A percentile compares a stretch with the other conserved stretches of the same genome.
Conservation (phyloP, 2,888 invertebrate genomes). For the Phasia obesa region DNA sequence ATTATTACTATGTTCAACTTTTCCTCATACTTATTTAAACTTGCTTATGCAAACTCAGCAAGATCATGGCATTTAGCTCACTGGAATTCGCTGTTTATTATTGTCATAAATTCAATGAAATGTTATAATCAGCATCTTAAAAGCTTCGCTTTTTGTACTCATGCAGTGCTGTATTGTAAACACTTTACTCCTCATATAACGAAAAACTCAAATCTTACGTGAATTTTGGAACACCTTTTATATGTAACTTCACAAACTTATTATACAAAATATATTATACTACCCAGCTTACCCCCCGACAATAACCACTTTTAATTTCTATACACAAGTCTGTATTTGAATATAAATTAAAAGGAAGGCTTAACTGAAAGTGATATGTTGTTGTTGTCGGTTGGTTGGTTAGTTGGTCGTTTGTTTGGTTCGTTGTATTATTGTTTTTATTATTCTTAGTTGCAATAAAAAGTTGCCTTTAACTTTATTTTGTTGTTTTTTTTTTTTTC, state of each 20-base stretch:
- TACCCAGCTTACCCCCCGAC: conserved; percentile 43
- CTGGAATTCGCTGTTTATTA: too few relatives aligned
- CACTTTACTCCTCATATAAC: too few relatives aligned
- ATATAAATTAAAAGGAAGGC: conserved; percentile 25
- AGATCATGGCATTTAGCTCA: too few relatives aligned
- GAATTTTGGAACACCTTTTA: too few relatives aligned
- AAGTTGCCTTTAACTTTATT: conserved; percentile 60
- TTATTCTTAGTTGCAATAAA: conserved; percentile 41
- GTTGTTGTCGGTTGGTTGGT: conserved; percentile 18
- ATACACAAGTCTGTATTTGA: conserved; percentile 5
- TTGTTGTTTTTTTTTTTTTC: background rate
- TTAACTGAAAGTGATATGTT: conserved; percentile 61
- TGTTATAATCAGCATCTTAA: too few relatives aligned
- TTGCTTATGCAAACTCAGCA: too few relatives aligned
- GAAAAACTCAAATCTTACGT: too few relatives aligned
- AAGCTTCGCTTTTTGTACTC: too few relatives aligned
- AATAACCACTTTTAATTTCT: conserved; percentile 55
- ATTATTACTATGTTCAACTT: too few relatives aligned
- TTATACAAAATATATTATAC: conserved; percentile 4
- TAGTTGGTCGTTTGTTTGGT: conserved; percentile 6
- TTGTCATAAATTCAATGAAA: too few relatives aligned
- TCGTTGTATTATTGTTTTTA: conserved; percentile 28
- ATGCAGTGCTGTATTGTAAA: too few relatives aligned
- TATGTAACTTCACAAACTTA: conserved; percentile 16
- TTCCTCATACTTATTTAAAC: too few relatives aligned